Base-by-base conservation (phyloP, 2,888 invertebrate genomes). In the Acanthoscelides obtectus region DNA sequence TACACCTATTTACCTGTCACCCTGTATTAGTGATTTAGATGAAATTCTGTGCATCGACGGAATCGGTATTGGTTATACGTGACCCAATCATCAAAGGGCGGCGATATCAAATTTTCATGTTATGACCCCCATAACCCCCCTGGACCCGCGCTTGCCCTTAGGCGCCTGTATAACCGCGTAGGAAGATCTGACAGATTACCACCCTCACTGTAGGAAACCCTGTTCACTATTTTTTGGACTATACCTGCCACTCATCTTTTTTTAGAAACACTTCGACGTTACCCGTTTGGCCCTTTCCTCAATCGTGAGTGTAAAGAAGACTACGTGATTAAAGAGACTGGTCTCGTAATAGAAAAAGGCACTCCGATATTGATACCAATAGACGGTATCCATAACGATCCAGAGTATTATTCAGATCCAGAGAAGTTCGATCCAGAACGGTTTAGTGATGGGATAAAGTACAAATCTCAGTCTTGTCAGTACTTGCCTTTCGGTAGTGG, bases 401-500 rank as follows among this genome's bases (percentile, higher is more conserved):
- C 82, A 0, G 77, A 83, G 64, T 84, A 83, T 77, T 87, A 80
- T 74, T 83, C 85, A 1, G 81, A 87, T 70, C 86, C 87, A 0
- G 80, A 84, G 64, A 80, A 80, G 74, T 87, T 86, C 74, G 83
- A 87, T 74, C 87, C 87, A 0, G 86, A 86, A 71, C 79, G 86
- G 70, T 86, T 86, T 77, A 78, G 76, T 0, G 82, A 82, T 1
- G 84, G 84, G n/a, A 82, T 72, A 77, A 81, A 77, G 76, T 78
- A 77, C 6, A 72, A 75, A 17, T 68, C 71, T 0, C 77, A 77
- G 64, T 73, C 75, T n/a, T 79, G 80, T 65, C 75, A 75, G 8
- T 79, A 82, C 76, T 72, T 85, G 76, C 84, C 84, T 0, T 85
- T 85, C 72, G 84, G 84, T 17, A 81, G 81, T 70, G 84, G 84